phyloP scores from a whole-genome alignment of 1,140 invertebrate genomes.

The Periplaneta americana region DNA sequence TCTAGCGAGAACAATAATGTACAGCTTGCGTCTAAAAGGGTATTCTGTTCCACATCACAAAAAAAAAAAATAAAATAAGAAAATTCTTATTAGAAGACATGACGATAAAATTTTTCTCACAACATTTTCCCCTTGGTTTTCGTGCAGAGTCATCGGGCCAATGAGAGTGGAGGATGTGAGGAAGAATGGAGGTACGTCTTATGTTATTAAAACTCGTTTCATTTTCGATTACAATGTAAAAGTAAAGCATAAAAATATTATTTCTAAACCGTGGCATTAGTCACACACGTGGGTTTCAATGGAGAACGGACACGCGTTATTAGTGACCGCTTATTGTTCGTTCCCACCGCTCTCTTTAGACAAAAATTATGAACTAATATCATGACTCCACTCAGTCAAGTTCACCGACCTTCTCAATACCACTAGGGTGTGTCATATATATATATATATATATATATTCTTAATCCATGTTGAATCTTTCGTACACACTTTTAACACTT shows the following conservation, averaged over 20 bases:
- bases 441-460: too few species aligned
- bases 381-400: too few species aligned
- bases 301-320: not conserved
- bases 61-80: too few species aligned
- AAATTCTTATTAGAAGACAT: not conserved
- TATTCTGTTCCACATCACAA: not conserved
- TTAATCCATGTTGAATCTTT: too few species aligned
- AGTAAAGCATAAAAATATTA: not conserved
- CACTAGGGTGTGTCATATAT: too few species aligned
- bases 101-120: not conserved
- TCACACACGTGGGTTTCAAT: not conserved
- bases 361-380: too few species aligned
- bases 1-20: not conserved
- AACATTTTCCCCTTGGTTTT: not conserved
- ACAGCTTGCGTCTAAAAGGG: not conserved
- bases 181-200: too few species aligned
- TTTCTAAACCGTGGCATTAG: not conserved
- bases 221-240: not conserved
- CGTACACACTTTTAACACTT: too few species aligned
- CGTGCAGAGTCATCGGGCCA: not conserved
- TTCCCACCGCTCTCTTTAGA: not conserved
- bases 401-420: too few species aligned
- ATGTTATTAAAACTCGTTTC: not conserved
- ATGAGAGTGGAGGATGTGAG: not conserved
- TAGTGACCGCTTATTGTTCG: not conserved